Evolutionary conservation across 2,888 invertebrate species (phyloP).

Genomic region (Mallateleia sp.): DNA sequence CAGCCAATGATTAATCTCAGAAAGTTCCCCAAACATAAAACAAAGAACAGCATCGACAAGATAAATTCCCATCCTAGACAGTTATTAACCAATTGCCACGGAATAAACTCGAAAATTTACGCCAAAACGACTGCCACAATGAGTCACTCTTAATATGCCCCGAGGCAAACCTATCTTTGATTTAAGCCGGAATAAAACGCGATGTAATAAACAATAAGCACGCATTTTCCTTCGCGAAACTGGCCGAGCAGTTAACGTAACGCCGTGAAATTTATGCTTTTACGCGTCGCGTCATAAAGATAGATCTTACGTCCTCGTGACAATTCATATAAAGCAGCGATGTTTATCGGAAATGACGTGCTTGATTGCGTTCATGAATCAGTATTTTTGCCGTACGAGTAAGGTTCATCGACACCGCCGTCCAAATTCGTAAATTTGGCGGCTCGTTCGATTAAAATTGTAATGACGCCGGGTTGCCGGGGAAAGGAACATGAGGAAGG

Average conservation of each 20-base stretch:
- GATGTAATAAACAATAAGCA: slow-evolving; percentile 52
- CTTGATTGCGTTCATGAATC: slow-evolving; percentile 60
- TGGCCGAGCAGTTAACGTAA: slow-evolving; percentile 36
- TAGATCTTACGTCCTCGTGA: slow-evolving; percentile 45
- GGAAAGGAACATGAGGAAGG: slow-evolving; percentile 69
- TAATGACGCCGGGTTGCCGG: slow-evolving; percentile 66
- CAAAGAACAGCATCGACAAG: slow-evolving; percentile 3
- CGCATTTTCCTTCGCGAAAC: slow-evolving; percentile 33
- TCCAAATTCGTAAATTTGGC: slow-evolving; percentile 63
- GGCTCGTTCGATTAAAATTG: slow-evolving; percentile 71
- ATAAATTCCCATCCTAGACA: slow-evolving; percentile 18
- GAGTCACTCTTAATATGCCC: slow-evolving; percentile 36
- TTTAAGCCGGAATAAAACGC: slow-evolving; percentile 64
- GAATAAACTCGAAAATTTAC: slow-evolving; percentile 48
- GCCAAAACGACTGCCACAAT: slow-evolving; percentile 2
- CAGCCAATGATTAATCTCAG: too few relatives aligned
- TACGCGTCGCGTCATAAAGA: slow-evolving; percentile 64
- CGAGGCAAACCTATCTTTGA: slow-evolving; percentile 39
- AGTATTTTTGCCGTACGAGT: slow-evolving; percentile 16
- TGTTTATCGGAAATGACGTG: slow-evolving; percentile 62
- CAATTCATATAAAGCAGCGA: slow-evolving; percentile 60
- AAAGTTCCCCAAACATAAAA: not conserved
- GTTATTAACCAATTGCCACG: slow-evolving; percentile 21
- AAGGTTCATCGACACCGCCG: slow-evolving; percentile 69
- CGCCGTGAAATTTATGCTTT: slow-evolving; percentile 51